A percentile compares a stretch with the other conserved stretches of the same genome.
phyloP scores from a whole-genome alignment of 2,888 invertebrate genomes.

The Himalopsyche kuldschensis region DNA sequence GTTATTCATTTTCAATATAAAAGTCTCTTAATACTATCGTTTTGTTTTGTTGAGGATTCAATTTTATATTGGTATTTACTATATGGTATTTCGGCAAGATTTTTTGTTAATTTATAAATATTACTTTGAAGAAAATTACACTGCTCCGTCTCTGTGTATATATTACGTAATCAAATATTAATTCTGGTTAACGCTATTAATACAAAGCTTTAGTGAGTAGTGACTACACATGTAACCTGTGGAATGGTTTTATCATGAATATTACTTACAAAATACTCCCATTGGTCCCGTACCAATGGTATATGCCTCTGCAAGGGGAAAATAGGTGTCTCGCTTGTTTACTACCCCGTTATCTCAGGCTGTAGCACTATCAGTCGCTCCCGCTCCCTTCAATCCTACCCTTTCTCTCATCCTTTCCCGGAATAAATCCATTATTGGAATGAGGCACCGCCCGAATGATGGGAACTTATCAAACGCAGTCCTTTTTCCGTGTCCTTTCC shows the following conservation, averaged over 20 bases:
- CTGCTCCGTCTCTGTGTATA: too few species aligned
- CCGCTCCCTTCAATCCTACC: neutral
- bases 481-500: slow-evolving; percentile 13
- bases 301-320: neutral
- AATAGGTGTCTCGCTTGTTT: slow-evolving; percentile 22
- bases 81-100: too few species aligned
- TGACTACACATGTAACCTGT: too few species aligned
- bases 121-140: too few species aligned
- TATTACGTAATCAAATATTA: too few species aligned
- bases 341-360: slow-evolving; percentile 28
- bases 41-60: too few species aligned
- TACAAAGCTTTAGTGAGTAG: too few species aligned
- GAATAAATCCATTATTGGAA: slow-evolving; percentile 37
- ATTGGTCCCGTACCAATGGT: neutral
- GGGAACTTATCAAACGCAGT: slow-evolving; percentile 27
- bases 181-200: too few species aligned
- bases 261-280: neutral
- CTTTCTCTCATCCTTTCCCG: slow-evolving; percentile 1
- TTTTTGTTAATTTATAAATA: too few species aligned
- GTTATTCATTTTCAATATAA: too few species aligned
- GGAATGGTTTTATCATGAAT: neutral
- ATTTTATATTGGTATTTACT: too few species aligned
- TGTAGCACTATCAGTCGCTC: slow-evolving; percentile 12
- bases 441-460: slow-evolving; percentile 30
- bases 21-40: neutral